A percentile compares a stretch with the other conserved stretches of the same genome.
Conservation (phyloP, 2,113 vertebrate species). For the Sprattus sprattus region DNA sequence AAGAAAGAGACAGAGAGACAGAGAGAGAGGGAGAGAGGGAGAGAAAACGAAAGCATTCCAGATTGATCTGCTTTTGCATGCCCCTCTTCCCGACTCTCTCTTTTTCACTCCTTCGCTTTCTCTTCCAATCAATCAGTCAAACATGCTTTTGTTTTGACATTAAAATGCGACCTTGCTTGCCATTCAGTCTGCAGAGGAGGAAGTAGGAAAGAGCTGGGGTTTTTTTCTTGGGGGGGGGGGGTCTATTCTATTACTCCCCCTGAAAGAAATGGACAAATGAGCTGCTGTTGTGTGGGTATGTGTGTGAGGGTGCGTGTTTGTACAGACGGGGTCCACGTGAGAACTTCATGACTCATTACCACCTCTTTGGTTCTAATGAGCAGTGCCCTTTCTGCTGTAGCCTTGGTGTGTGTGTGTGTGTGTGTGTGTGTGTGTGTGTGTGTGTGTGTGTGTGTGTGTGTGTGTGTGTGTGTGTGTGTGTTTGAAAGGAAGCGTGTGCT, state of each 20-base stretch:
- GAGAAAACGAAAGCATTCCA: background rate
- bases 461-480: background rate
- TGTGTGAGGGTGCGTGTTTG: background rate
- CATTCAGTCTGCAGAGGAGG: background rate
- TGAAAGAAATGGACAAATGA: constrained; percentile 33
- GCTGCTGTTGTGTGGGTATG: background rate
- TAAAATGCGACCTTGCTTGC: constrained; percentile 19
- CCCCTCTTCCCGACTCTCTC: background rate
- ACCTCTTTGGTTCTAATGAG: constrained; percentile 67
- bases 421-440: constrained; percentile 30
- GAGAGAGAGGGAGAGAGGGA: background rate
- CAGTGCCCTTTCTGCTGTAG: constrained; percentile 56
- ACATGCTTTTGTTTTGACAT: constrained; percentile 18
- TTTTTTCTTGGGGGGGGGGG: background rate
- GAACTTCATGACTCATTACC: constrained; percentile 64
- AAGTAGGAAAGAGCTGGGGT: background rate
- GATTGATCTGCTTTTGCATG: constrained; percentile 3
- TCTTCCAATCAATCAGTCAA: constrained; percentile 38
- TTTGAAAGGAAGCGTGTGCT: background rate
- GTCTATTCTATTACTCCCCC: background rate
- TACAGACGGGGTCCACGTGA: constrained; percentile 51
- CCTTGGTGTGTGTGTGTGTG: constrained; percentile 22
- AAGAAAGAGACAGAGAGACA: constrained; percentile 3
- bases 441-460: constrained; percentile 8
- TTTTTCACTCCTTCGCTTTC: constrained; percentile 19